Conservation (phyloP, 2,797 vertebrate species). For the Arctocebus calabarensis region DNA sequence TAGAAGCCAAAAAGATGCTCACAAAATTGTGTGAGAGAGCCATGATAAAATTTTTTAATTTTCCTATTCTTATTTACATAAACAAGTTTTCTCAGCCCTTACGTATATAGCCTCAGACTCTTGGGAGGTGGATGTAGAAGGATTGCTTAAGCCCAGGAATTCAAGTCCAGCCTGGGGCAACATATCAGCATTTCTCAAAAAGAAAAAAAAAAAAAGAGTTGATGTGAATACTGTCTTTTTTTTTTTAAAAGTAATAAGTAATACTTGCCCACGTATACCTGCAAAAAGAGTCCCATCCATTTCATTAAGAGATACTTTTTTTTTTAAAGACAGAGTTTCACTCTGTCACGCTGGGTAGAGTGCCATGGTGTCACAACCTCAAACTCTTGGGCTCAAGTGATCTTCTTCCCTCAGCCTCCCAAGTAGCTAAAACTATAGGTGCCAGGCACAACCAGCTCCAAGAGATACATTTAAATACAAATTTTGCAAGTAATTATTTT, state of each 20-base stretch:
- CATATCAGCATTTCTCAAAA: neutral
- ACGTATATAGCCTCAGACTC: neutral
- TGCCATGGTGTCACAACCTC: too few species aligned
- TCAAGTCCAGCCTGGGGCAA: neutral
- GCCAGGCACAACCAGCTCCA: too few species aligned
- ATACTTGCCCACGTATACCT: neutral
- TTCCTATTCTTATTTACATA: neutral
- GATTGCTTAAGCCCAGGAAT: neutral
- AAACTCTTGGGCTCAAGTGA: too few species aligned
- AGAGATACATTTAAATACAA: slow-evolving; percentile 46
- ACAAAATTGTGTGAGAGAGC: neutral
- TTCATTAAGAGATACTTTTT: slow-evolving; percentile 32
- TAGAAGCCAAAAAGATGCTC: slow-evolving; percentile 6
- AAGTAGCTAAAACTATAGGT: too few species aligned
- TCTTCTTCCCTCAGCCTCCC: too few species aligned
- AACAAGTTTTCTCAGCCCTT: slow-evolving; percentile 33
- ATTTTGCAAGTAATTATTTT: slow-evolving; percentile 4
- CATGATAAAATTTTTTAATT: neutral
- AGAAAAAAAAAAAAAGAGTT: neutral
- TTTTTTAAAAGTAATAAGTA: neutral
- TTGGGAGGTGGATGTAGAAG: neutral
- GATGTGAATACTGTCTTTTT: neutral
- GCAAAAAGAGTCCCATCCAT: neutral
- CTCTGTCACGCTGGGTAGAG: too few species aligned
- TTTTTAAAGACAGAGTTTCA: too few species aligned